A percentile compares a stretch with the other conserved stretches of the same genome.
Evolutionary conservation across 2,888 invertebrate genomes (phyloP).

Genomic region (Brachylomia viminalis): DNA sequence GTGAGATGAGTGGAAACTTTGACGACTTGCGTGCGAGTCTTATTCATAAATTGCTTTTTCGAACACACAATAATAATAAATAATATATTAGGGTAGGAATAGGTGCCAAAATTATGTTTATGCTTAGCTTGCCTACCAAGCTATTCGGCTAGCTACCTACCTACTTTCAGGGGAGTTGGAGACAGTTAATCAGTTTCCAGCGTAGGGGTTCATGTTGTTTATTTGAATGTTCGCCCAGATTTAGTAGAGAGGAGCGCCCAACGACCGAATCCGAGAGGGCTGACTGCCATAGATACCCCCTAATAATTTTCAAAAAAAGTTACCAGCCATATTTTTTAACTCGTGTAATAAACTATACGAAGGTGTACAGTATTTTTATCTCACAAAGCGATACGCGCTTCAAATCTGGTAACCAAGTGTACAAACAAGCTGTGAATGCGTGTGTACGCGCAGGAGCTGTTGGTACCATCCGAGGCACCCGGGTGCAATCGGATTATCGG

Average conservation of each 20-base stretch:
- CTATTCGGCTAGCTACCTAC: constrained; percentile 8
- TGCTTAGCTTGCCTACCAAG: background rate
- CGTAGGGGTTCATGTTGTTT: constrained; percentile 75
- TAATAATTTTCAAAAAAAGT: constrained; percentile 41
- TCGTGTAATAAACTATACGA: background rate
- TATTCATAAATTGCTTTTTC: background rate
- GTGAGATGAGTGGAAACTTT: background rate
- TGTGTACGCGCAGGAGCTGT: background rate
- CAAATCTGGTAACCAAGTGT: background rate
- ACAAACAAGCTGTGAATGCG: background rate
- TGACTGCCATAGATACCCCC: constrained; percentile 41
- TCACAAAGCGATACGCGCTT: background rate
- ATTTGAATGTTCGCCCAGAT: constrained; percentile 75
- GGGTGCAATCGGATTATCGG: background rate
- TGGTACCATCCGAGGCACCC: background rate
- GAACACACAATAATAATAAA: background rate
- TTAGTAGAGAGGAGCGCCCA: constrained; percentile 72
- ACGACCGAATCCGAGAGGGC: constrained; percentile 70
- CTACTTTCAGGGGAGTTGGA: constrained; percentile 50
- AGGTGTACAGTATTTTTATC: background rate
- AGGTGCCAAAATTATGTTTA: background rate
- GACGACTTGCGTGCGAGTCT: background rate
- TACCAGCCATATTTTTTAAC: constrained; percentile 18
- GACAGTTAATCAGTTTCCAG: constrained; percentile 74
- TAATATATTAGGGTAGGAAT: background rate